Conservation (phyloP, 2,888 invertebrate genomes). For the Tipula unca region DNA sequence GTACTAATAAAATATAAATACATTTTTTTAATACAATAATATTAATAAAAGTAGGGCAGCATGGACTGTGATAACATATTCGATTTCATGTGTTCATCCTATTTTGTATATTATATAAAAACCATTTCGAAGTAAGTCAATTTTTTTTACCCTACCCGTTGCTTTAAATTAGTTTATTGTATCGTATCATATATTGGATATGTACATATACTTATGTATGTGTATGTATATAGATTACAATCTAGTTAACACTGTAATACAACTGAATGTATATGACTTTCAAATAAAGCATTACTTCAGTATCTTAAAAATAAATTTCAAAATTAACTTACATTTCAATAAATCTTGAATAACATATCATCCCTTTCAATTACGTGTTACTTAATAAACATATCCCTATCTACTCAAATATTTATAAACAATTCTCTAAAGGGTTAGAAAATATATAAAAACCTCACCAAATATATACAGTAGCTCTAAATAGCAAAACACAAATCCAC, state of each 20-base stretch:
- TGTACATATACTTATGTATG: not conserved
- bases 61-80: not conserved
- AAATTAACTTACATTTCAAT: not conserved
- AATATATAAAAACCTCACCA: not conserved
- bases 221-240: not conserved
- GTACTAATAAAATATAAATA: not conserved
- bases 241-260: not conserved
- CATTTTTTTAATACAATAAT: not conserved
- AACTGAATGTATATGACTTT: not conserved
- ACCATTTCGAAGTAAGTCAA: not conserved
- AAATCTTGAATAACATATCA: not conserved
- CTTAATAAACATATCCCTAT: not conserved
- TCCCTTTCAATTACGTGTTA: constrained; percentile 1
- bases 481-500: not conserved
- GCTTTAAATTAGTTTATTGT: not conserved
- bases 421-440: not conserved
- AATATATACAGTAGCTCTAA: not conserved
- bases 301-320: not conserved
- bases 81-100: not conserved
- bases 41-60: not conserved
- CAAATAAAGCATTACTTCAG: not conserved
- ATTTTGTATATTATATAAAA: not conserved
- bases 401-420: not conserved
- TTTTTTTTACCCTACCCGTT: not conserved
- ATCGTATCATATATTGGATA: not conserved